phyloP scores from a whole-genome alignment of 2,113 vertebrate genomes.

The Nesospiza acunhae region DNA sequence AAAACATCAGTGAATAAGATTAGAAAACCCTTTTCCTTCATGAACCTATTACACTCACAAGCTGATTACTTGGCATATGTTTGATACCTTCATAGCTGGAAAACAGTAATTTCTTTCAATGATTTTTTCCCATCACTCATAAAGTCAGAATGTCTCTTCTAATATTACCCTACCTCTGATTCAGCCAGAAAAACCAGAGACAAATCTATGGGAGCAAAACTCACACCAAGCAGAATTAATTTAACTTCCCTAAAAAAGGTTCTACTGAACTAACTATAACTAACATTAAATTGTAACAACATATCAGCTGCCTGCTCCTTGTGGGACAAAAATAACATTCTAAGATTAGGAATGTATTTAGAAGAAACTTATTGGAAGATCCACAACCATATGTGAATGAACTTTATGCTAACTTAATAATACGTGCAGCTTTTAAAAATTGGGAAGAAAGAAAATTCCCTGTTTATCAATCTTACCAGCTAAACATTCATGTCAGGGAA shows the following conservation, averaged over 20 bases:
- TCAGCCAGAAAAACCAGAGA: conserved; percentile 6
- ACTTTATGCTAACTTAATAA: not conserved
- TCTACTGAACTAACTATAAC: not conserved
- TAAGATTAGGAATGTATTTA: not conserved
- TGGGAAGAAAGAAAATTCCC: not conserved
- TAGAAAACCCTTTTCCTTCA: conserved; percentile 74
- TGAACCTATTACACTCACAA: conserved; percentile 71
- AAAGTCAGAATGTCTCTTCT: conserved; percentile 59
- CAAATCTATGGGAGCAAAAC: not conserved
- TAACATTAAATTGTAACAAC: not conserved
- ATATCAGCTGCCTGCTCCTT: not conserved
- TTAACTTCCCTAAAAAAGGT: not conserved
- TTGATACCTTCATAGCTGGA: conserved; percentile 72
- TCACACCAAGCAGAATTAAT: not conserved
- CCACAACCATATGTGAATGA: not conserved
- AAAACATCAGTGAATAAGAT: conserved; percentile 73
- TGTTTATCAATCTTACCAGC: not conserved
- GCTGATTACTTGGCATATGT: conserved; percentile 75
- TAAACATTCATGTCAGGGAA: not conserved
- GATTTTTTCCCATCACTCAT: conserved; percentile 66
- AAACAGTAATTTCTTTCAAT: conserved; percentile 75
- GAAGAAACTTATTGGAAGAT: not conserved
- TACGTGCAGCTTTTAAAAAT: not conserved
- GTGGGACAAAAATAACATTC: not conserved
- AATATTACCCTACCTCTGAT: conserved; percentile 12